phyloP scores from a whole-genome alignment of 2,113 vertebrate genomes.

The Trichechus manatus region DNA sequence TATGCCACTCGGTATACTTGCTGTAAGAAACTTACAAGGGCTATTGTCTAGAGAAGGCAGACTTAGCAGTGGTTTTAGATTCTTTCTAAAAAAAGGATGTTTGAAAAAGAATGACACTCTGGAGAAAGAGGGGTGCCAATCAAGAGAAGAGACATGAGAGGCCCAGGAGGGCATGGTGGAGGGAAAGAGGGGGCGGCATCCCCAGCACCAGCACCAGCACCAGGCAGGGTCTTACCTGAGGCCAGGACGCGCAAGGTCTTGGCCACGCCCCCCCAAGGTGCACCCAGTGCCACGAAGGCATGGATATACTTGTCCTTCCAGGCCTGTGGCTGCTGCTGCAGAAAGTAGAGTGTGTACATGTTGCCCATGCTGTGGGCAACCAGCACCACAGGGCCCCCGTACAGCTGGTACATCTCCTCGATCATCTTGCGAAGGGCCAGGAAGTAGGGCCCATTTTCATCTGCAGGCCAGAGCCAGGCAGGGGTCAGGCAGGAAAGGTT shows the following conservation, averaged over 20 bases:
- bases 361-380: conserved; percentile 99
- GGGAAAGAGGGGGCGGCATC: not conserved
- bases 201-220: not conserved
- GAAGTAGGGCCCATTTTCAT: conserved; percentile 96
- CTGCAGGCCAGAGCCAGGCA: conserved; percentile 86
- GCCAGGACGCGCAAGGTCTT: conserved; percentile 96
- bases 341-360: conserved; percentile 97
- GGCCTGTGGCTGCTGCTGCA: conserved; percentile 94
- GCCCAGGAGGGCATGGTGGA: not conserved
- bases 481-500: conserved; percentile 57
- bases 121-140: not conserved
- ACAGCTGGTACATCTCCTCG: conserved; percentile 93
- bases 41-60: not conserved
- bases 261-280: conserved; percentile 97
- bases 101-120: conserved; percentile 6
- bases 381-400: conserved; percentile 93
- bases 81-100: not conserved
- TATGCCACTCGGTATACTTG: not conserved
- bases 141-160: not conserved
- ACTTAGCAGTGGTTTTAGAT: not conserved
- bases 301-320: conserved; percentile 98
- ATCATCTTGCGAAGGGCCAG: conserved; percentile 94
- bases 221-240: conserved; percentile 90
- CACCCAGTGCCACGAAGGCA: conserved; percentile 93
- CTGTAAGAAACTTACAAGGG: not conserved